Evolutionary conservation across 2,888 invertebrate genomes (phyloP), one percentile per base, ranked within the genome.

Genomic region (Nudaria mundana): DNA sequence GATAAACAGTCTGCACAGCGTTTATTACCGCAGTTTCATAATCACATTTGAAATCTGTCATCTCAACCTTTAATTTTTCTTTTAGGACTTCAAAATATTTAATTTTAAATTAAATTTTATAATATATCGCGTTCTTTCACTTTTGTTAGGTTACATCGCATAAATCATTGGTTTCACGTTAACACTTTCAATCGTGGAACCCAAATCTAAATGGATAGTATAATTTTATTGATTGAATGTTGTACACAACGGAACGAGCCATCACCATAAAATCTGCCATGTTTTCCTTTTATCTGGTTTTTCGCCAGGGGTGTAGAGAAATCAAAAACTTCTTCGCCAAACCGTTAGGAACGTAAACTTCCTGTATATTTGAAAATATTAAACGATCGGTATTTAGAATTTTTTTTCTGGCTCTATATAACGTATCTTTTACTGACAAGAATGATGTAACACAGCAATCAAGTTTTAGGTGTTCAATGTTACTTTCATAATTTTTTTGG

Each of bases 151-250:
- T 23, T n/a, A 23, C n/a, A 23, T 31, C n/a, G 37, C 37, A 35
- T 41, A 36, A 12, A 42, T 37, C 15, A 42, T 30, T 24, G 42
- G 42, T 16, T 30, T 24, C 24, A 42, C 34, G 36, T 42, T 32
- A 33, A 30, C 30, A 29, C 18, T 37, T 32, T 30, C 32, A 13
- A 15, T 37, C 12, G 16, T 24, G 12, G 38, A 38, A 38, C 22
- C 23, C 18, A 18, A 18, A 18, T 18, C 18, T 18, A 18, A 18
- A 18, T 18, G 18, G 18, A 18, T 18, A 5, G 4, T 18, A 5
- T 18, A 18, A n/a, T n/a, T n/a, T 18, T 5, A 18, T 18, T 18
- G 18, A 18, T 18, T 18, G 18, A 18, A 18, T 5, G 18, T 3
- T 18, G 18, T 18, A 18, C 18, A 18, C 18, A 18, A 18, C 18